A percentile compares a stretch with the other conserved stretches of the same genome.
These are phyloP conservation scores for Phymanthus crucifer DNA, from an alignment of 92 coral and sea anemone species.

Conservation along the genomic window DNA sequence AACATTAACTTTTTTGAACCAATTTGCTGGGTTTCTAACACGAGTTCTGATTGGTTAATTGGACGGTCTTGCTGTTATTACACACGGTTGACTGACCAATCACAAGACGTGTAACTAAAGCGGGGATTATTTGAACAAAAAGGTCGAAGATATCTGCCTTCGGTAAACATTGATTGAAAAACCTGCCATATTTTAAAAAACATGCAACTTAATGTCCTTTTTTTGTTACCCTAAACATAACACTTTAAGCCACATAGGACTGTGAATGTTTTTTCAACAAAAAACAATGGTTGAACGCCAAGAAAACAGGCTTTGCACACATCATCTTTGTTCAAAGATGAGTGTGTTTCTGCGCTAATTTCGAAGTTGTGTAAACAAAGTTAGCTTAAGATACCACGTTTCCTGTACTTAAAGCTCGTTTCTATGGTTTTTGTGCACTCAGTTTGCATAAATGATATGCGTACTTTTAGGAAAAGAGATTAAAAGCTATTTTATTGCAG, in stretches of 20 bases:
- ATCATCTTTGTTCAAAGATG: neutral
- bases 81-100: conserved; percentile 37
- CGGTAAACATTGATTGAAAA: conserved; percentile 22
- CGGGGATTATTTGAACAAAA: conserved; percentile 55
- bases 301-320: neutral
- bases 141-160: conserved; percentile 16
- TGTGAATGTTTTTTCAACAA: neutral
- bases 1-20: conserved; percentile 40
- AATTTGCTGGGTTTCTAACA: conserved; percentile 21
- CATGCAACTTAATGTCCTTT: conserved; percentile 16
- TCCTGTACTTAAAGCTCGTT: conserved; percentile 12
- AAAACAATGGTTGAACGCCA: conserved; percentile 8
- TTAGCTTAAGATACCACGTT: conserved; percentile 1
- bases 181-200: conserved; percentile 2
- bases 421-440: conserved; percentile 10
- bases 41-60: conserved; percentile 47
- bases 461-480: neutral
- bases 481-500: conserved; percentile 3
- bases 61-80: conserved; percentile 12
- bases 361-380: conserved; percentile 16
- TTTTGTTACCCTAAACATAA: neutral
- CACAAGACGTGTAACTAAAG: conserved; percentile 40
- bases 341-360: neutral
- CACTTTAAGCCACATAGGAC: conserved; percentile 3
- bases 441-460: conserved; percentile 9